A percentile compares a stretch with the other conserved stretches of the same genome.
Conservation (phyloP, 2,113 vertebrate species). For the Petaurus breviceps region DNA sequence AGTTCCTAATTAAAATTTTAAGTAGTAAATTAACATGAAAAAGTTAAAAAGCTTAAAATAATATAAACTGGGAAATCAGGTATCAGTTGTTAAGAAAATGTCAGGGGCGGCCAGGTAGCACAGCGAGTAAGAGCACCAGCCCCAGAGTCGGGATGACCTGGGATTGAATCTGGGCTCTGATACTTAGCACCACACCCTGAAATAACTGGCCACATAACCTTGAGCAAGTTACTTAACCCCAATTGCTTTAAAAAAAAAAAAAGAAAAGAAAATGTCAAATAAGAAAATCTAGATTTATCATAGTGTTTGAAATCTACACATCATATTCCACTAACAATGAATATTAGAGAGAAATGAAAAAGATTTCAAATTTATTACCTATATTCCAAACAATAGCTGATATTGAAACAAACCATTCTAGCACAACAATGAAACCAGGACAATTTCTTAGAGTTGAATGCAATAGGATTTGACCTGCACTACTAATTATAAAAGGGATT, state of each 20-base stretch:
- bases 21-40: constrained; percentile 20
- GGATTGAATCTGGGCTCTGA: no score
- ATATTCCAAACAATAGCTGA: constrained; percentile 19
- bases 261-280: not conserved
- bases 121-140: no score
- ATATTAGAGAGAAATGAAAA: constrained; percentile 19
- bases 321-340: constrained; percentile 21
- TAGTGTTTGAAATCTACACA: not conserved
- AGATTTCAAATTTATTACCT: not conserved
- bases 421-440: not conserved
- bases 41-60: constrained; percentile 3
- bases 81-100: not conserved
- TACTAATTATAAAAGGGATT: constrained; percentile 12
- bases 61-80: not conserved
- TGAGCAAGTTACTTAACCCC: no score
- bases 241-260: no score
- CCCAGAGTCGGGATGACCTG: no score
- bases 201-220: no score
- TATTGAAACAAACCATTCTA: constrained; percentile 20
- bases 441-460: not conserved
- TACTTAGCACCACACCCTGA: no score
- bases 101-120: no score
- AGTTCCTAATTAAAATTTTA: constrained; percentile 40
- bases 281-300: constrained; percentile 1
- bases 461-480: constrained; percentile 7